Conservation (phyloP, 2,888 invertebrate species). For the Tinea semifulvella region DNA sequence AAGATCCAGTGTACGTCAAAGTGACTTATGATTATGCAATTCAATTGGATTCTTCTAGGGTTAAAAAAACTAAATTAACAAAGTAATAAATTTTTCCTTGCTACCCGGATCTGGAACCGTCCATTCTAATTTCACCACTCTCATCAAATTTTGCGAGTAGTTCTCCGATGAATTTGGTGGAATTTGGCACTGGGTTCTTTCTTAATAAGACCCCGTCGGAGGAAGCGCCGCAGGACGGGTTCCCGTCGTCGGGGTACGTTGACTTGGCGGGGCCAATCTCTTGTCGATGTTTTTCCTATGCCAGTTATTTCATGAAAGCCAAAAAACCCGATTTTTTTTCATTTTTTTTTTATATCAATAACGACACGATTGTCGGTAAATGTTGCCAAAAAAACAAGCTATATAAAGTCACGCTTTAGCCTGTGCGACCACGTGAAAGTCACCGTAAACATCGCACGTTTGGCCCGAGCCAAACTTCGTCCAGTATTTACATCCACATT, state of each 20-base stretch:
- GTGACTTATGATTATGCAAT: no score
- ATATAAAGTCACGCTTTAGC: no score
- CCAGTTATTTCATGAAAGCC: neutral
- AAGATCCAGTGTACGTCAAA: no score
- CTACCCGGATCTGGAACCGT: slow-evolving; percentile 11
- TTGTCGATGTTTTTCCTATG: neutral
- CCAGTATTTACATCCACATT: no score
- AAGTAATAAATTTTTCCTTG: slow-evolving; percentile 38
- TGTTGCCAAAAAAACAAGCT: no score
- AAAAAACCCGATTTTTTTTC: neutral
- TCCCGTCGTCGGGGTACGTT: slow-evolving; percentile 71
- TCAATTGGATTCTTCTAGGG: no score
- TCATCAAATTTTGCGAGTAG: slow-evolving; percentile 47
- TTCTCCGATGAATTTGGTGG: slow-evolving; percentile 94
- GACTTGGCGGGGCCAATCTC: slow-evolving; percentile 36
- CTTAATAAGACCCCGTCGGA: slow-evolving; percentile 91
- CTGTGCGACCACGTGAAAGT: no score
- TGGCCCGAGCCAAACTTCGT: no score
- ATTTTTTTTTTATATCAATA: neutral
- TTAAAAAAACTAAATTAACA: slow-evolving; percentile 3
- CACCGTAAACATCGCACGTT: no score
- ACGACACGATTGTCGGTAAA: no score
- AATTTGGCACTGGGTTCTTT: slow-evolving; percentile 95
- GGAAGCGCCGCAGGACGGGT: slow-evolving; percentile 79
- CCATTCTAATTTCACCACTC: slow-evolving; percentile 30